phyloP scores from a whole-genome alignment of 2,797 vertebrate genomes.

The Micropoecilia bifurca region DNA sequence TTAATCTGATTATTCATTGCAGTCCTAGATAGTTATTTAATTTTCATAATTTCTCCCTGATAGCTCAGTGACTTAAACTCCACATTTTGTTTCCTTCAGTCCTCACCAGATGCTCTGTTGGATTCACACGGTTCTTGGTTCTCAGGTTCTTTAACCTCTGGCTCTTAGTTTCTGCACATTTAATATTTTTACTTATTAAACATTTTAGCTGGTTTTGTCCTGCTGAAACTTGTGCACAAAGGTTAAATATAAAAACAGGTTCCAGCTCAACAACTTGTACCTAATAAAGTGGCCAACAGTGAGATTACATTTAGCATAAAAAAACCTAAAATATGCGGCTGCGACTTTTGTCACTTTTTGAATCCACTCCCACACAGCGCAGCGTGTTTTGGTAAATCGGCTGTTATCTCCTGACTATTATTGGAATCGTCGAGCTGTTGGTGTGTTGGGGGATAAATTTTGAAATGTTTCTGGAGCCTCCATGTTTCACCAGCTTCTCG shows the following conservation, averaged over 20 bases:
- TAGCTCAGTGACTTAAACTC: neutral
- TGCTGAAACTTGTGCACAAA: neutral
- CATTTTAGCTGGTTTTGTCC: neutral
- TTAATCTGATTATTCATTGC: neutral
- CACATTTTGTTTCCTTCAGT: neutral
- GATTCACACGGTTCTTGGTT: neutral
- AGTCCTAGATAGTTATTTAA: neutral
- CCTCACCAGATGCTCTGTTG: neutral
- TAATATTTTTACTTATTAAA: neutral
- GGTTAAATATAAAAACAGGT: neutral
- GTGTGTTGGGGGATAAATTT: neutral
- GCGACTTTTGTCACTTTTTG: slow-evolving; percentile 1
- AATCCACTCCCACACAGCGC: neutral
- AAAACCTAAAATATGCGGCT: neutral
- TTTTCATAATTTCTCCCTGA: neutral
- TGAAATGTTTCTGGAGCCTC: slow-evolving; percentile 1
- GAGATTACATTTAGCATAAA: neutral
- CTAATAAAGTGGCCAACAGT: slow-evolving; percentile 1
- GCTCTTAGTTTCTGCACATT: neutral
- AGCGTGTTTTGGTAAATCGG: neutral
- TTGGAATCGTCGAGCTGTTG: neutral
- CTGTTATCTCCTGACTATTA: neutral
- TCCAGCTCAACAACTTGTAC: no score
- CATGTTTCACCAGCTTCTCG: neutral
- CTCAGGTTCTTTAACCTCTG: neutral